Evolutionary conservation across 2,113 vertebrate species (phyloP).

Genomic region (Pelvicachromis taeniatus): DNA sequence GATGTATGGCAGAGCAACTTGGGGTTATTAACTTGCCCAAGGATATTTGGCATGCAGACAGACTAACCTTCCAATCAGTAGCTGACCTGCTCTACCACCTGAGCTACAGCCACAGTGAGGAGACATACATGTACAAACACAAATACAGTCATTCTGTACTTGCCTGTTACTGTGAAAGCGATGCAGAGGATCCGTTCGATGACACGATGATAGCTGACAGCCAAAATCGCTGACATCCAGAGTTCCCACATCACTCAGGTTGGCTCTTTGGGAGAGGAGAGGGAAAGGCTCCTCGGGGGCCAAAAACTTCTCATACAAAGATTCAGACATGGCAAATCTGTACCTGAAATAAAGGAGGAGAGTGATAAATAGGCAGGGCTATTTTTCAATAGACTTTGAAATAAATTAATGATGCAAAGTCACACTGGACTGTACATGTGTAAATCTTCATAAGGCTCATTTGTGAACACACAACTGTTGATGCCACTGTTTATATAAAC

Average conservation of each 20-base stretch:
- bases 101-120: no score
- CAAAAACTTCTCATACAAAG: slow-evolving; percentile 90
- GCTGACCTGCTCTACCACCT: no score
- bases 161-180: slow-evolving; percentile 93
- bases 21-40: no score
- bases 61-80: no score
- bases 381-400: background rate
- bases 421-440: background rate
- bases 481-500: background rate
- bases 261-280: slow-evolving; percentile 81
- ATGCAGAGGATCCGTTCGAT: slow-evolving; percentile 89
- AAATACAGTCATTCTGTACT: background rate
- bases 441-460: background rate
- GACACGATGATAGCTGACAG: slow-evolving; percentile 92
- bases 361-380: background rate
- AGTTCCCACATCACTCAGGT: slow-evolving; percentile 87
- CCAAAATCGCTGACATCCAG: slow-evolving; percentile 93
- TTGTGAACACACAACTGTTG: background rate
- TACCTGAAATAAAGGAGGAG: background rate
- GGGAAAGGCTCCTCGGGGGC: slow-evolving; percentile 90
- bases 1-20: no score
- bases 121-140: background rate
- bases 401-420: background rate
- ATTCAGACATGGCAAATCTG: slow-evolving; percentile 75
- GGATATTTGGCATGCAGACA: no score